Percentiles rank a stretch among this genome's conserved stretches.
These are phyloP conservation scores for Tenebrosternarchus preto DNA, from an alignment of 2,113 vertebrate genomes.

Conservation along the genomic window DNA sequence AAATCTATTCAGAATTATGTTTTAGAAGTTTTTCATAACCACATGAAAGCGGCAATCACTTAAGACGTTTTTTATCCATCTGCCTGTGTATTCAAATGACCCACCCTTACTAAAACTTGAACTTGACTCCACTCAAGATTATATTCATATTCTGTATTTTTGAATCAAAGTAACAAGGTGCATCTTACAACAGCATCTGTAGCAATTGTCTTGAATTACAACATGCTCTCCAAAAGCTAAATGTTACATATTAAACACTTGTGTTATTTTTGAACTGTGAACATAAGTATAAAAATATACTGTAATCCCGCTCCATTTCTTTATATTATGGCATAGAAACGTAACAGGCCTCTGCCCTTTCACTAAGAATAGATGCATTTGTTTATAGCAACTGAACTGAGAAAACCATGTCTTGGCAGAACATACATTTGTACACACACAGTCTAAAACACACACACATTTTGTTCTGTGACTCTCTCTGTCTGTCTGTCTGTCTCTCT, in stretches of 20 bases:
- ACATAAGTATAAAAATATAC: too few relatives aligned
- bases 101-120: neutral
- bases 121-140: neutral
- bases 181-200: neutral
- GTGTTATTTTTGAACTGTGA: too few relatives aligned
- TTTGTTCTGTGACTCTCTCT: neutral
- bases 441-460: conserved; percentile 24
- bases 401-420: neutral
- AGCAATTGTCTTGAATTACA: neutral
- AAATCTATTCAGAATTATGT: too few relatives aligned
- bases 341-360: neutral
- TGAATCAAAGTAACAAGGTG: neutral
- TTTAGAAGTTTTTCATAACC: too few relatives aligned
- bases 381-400: conserved; percentile 34
- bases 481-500: conserved; percentile 1
- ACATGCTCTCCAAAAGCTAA: neutral
- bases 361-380: conserved; percentile 24
- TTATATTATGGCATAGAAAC: neutral
- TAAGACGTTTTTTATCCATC: too few relatives aligned
- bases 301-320: neutral
- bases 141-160: neutral
- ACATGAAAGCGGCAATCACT: too few relatives aligned
- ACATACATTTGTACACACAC: conserved; percentile 30
- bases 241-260: too few relatives aligned
- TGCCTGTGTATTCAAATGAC: neutral